phyloP scores from a whole-genome alignment of 2,113 vertebrate genomes.

The Aythya baeri region DNA sequence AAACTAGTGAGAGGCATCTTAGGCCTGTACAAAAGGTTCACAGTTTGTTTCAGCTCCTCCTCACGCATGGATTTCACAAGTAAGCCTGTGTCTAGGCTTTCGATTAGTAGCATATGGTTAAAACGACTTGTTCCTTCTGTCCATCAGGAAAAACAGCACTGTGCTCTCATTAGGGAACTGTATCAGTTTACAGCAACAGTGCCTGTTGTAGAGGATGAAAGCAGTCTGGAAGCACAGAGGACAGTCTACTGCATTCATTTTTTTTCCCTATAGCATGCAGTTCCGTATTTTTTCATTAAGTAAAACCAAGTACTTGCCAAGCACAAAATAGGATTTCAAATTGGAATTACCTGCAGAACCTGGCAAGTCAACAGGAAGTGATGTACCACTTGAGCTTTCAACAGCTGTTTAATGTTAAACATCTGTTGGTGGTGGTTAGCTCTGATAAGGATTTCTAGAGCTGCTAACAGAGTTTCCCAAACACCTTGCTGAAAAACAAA shows the following conservation, averaged over 20 bases:
- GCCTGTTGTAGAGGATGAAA: not conserved
- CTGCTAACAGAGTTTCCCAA: constrained; percentile 89
- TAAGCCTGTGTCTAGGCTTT: not conserved
- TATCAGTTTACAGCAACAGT: not conserved
- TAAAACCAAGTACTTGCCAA: not conserved
- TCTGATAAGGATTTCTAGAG: constrained; percentile 92
- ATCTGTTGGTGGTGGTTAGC: constrained; percentile 91
- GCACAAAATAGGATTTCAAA: not conserved
- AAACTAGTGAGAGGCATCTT: not conserved
- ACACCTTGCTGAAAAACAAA: constrained; percentile 84
- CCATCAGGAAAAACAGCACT: not conserved
- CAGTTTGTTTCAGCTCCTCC: not conserved
- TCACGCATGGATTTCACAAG: not conserved
- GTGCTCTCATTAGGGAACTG: not conserved
- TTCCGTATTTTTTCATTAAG: not conserved
- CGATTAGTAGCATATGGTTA: not conserved
- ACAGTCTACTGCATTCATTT: not conserved
- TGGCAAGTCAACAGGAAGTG: constrained; percentile 94
- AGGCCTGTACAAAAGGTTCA: not conserved
- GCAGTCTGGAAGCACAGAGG: not conserved
- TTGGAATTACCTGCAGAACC: constrained; percentile 88
- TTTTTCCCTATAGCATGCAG: not conserved
- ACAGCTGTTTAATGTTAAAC: constrained; percentile 92
- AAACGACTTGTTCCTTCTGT: not conserved
- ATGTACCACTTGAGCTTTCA: constrained; percentile 91